Percentiles rank a stretch among this genome's conserved stretches.
Conservation (phyloP, 2,888 invertebrate species). For the Chesias legatella region DNA sequence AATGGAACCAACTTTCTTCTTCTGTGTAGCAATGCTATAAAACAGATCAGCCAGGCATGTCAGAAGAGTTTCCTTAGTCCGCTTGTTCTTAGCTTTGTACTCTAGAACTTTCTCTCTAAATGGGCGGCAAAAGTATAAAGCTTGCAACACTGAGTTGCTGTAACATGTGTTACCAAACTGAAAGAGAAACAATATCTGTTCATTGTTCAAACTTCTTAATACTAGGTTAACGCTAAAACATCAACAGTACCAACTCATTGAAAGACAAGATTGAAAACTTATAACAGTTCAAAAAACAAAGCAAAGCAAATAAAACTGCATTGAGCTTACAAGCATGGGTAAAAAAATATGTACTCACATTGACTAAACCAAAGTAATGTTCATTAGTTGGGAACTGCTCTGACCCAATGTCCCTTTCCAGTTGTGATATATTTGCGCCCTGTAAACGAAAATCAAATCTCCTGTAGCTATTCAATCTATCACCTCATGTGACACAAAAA, state of each 20-base stretch:
- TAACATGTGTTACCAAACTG: conserved; percentile 99
- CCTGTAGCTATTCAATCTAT: conserved; percentile 3
- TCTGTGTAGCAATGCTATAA: conserved; percentile 99
- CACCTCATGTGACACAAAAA: conserved; percentile 11
- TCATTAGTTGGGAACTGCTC: conserved; percentile 99
- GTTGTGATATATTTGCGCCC: conserved; percentile 99
- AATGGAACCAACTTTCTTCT: conserved; percentile 99
- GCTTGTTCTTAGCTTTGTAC: conserved; percentile 97
- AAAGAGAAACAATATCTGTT: conserved; percentile 44
- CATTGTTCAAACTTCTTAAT: too few relatives aligned
- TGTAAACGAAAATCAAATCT: conserved; percentile 53
- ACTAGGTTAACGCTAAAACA: too few relatives aligned
- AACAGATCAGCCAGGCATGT: conserved; percentile 99
- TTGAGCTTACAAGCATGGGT: neutral
- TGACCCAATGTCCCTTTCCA: conserved; percentile 99
- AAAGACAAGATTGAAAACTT: too few relatives aligned
- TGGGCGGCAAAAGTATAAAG: conserved; percentile 99
- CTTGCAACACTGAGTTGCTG: conserved; percentile 99
- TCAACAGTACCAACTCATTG: too few relatives aligned
- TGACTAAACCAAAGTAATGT: conserved; percentile 99
- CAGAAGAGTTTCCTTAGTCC: conserved; percentile 97
- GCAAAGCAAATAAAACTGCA: too few relatives aligned
- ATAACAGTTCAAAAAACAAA: too few relatives aligned
- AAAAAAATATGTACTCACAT: conserved; percentile 84
- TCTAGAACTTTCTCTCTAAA: conserved; percentile 99